phyloP scores from a whole-genome alignment of 2,797 vertebrate species.

The Cryptoprocta ferox region DNA sequence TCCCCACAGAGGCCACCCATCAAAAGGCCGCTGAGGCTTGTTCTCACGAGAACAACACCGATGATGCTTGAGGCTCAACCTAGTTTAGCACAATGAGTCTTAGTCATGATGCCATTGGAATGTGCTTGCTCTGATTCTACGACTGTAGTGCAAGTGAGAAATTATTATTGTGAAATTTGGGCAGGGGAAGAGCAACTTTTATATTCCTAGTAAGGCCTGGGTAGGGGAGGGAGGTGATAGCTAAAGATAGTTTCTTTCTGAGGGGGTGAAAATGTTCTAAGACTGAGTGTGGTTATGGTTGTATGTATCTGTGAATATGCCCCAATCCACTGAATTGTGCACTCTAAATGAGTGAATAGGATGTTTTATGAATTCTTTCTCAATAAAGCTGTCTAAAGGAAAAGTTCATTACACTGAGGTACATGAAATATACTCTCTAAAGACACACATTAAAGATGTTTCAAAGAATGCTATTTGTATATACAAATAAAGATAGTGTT shows the following conservation, averaged over 20 bases:
- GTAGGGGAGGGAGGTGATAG: background rate
- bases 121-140: background rate
- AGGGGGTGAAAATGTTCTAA: constrained; percentile 1
- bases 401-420: background rate
- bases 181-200: background rate
- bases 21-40: background rate
- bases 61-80: background rate
- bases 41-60: background rate
- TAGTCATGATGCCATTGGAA: background rate
- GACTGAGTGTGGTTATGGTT: background rate
- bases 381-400: background rate
- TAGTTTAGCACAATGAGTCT: background rate
- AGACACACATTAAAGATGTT: background rate
- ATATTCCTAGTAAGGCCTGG: background rate
- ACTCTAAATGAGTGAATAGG: background rate
- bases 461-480: background rate
- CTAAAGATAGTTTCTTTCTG: background rate
- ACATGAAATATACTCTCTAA: background rate
- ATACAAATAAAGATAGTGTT: background rate
- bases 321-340: background rate
- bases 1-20: background rate
- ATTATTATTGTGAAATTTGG: background rate
- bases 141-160: background rate
- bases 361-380: background rate
- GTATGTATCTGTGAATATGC: background rate